These are phyloP conservation scores for Xiphorhynchus erythropygius DNA, from an alignment of 2,797 vertebrate species.

Conservation along the genomic window DNA sequence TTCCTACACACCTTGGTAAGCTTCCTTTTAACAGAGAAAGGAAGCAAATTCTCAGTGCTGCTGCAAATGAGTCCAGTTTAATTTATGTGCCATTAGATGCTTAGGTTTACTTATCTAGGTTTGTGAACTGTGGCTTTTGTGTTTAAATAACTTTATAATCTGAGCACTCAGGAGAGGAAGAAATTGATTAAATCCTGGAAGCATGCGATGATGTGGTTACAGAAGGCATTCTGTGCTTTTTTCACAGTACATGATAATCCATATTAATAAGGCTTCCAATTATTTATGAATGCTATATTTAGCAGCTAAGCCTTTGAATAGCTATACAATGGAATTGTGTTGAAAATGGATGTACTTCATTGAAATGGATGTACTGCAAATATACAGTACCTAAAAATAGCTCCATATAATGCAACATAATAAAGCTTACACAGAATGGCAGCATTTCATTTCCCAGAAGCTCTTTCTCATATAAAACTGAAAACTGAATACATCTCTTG, in stretches of 20 bases:
- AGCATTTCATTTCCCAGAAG: conserved; percentile 41
- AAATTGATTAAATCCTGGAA: conserved; percentile 69
- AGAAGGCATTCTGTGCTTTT: conserved; percentile 58
- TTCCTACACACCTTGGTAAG: neutral
- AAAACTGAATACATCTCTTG: conserved; percentile 3
- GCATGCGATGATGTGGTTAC: conserved; percentile 56
- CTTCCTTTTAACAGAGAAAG: neutral
- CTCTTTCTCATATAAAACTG: conserved; percentile 13
- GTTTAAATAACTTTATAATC: conserved; percentile 47
- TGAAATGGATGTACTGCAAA: conserved; percentile 67
- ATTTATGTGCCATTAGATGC: neutral
- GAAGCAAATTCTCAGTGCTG: neutral
- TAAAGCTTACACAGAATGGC: conserved; percentile 32
- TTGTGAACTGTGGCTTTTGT: conserved; percentile 15
- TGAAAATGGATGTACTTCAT: conserved; percentile 64
- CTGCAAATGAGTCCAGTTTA: neutral
- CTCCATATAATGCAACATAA: conserved; percentile 15
- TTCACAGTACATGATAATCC: conserved; percentile 41
- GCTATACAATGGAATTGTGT: conserved; percentile 58
- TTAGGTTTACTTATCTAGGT: neutral
- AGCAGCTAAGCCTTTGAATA: conserved; percentile 58
- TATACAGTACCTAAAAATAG: conserved; percentile 46
- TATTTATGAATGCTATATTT: conserved; percentile 72
- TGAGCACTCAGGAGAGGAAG: conserved; percentile 48
- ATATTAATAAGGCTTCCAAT: conserved; percentile 67